Percentiles rank a stretch among this genome's conserved stretches.
Evolutionary conservation across 2,797 vertebrate genomes (phyloP).

Genomic region (Cyprinodon diabolis): DNA sequence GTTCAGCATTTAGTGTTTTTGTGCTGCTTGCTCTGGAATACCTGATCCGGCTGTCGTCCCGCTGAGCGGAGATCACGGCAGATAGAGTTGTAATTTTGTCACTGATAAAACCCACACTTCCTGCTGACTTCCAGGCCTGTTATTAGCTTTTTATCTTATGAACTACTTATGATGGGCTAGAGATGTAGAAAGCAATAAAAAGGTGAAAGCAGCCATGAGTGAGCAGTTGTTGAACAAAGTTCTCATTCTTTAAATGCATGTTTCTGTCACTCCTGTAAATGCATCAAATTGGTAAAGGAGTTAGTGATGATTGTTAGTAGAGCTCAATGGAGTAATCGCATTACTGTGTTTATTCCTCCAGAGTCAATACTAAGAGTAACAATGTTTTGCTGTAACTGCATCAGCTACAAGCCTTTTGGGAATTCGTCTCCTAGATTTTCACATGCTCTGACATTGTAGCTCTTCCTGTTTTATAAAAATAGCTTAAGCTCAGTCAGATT

Average conservation of each 20-base stretch:
- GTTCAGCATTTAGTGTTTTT: slow-evolving; percentile 33
- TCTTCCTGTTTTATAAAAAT: not conserved
- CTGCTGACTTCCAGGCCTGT: slow-evolving; percentile 29
- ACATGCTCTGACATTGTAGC: not conserved
- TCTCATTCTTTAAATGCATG: not conserved
- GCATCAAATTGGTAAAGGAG: not conserved
- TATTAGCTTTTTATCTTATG: slow-evolving; percentile 47
- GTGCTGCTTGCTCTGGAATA: slow-evolving; percentile 41
- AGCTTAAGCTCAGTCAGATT: not conserved
- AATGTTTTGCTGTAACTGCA: not conserved
- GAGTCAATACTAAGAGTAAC: not conserved
- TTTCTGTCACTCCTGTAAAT: not conserved
- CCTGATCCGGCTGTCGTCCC: slow-evolving; percentile 28
- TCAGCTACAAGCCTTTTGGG: not conserved
- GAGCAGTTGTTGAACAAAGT: slow-evolving; percentile 18
- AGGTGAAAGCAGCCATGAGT: slow-evolving; percentile 36
- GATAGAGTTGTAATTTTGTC: slow-evolving; percentile 52
- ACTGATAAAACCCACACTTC: slow-evolving; percentile 44
- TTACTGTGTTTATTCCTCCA: not conserved
- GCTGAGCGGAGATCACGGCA: slow-evolving; percentile 44
- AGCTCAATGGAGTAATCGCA: not conserved
- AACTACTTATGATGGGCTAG: slow-evolving; percentile 25
- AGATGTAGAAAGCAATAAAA: slow-evolving; percentile 9
- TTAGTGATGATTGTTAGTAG: not conserved
- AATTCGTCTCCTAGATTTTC: not conserved